These are phyloP conservation scores for Yponomeuta evonymella DNA, from an alignment of 2,888 invertebrate genomes.

Conservation along the genomic window DNA sequence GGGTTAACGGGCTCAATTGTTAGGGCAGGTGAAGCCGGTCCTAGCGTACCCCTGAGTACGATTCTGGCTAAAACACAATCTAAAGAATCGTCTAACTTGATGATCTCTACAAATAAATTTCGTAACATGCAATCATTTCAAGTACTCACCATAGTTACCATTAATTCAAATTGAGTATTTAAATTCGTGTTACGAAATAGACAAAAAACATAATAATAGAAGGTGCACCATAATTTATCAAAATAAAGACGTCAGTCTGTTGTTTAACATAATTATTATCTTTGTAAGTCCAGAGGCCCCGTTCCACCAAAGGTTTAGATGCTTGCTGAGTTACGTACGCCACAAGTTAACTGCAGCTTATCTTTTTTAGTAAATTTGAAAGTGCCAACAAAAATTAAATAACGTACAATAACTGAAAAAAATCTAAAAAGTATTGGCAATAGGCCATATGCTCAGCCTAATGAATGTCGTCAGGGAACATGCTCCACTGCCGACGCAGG, in stretches of 20 bases:
- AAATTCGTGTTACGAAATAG: background rate
- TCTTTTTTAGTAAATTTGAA: too few relatives aligned
- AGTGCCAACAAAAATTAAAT: too few relatives aligned
- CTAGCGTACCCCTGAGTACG: too few relatives aligned
- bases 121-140: background rate
- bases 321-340: too few relatives aligned
- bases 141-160: background rate
- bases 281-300: background rate
- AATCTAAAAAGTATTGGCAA: too few relatives aligned
- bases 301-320: background rate
- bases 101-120: background rate
- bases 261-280: conserved; percentile 2
- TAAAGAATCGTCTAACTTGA: background rate
- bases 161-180: background rate
- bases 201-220: background rate
- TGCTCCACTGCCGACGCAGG: too few relatives aligned
- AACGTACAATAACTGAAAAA: too few relatives aligned
- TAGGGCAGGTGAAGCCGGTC: too few relatives aligned
- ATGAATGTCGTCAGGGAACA: too few relatives aligned
- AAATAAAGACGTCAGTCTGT: background rate
- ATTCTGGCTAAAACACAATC: background rate
- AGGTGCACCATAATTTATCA: background rate
- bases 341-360: too few relatives aligned
- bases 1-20: too few relatives aligned
- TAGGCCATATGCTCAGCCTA: too few relatives aligned